Conservation (phyloP, 2,888 invertebrate genomes). For the Pelosia muscerda region DNA sequence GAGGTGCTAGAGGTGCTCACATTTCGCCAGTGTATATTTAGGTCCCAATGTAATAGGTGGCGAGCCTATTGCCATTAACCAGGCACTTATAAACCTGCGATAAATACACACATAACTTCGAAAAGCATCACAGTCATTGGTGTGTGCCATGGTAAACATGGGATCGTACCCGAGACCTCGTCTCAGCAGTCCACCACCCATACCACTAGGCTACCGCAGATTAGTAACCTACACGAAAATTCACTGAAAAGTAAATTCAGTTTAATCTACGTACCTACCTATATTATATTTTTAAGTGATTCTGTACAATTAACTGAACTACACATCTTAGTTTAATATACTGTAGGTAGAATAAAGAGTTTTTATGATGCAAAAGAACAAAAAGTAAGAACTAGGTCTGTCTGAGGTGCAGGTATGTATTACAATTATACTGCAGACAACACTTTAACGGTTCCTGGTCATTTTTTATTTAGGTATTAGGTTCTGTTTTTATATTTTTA, state of each 20-base stretch:
- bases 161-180: too few species aligned
- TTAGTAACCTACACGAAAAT: background rate
- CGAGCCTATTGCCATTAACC: too few species aligned
- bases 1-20: too few species aligned
- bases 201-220: too few species aligned
- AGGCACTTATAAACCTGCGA: too few species aligned
- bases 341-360: background rate
- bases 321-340: background rate
- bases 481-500: background rate
- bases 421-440: background rate
- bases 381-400: background rate
- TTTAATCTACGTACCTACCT: background rate
- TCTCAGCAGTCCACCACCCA: too few species aligned
- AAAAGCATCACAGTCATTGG: too few species aligned
- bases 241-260: background rate
- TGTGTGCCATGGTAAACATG: too few species aligned
- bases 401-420: background rate
- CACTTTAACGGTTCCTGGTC: slow-evolving; percentile 1
- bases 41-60: too few species aligned
- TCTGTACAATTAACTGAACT: background rate
- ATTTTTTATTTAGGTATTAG: too few species aligned
- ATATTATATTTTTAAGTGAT: background rate
- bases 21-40: too few species aligned
- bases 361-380: background rate
- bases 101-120: too few species aligned